Percentiles rank a stretch among this genome's conserved stretches.
These are phyloP conservation scores for Tachysurus vachellii DNA, from an alignment of 2,113 vertebrate genomes.

Conservation along the genomic window DNA sequence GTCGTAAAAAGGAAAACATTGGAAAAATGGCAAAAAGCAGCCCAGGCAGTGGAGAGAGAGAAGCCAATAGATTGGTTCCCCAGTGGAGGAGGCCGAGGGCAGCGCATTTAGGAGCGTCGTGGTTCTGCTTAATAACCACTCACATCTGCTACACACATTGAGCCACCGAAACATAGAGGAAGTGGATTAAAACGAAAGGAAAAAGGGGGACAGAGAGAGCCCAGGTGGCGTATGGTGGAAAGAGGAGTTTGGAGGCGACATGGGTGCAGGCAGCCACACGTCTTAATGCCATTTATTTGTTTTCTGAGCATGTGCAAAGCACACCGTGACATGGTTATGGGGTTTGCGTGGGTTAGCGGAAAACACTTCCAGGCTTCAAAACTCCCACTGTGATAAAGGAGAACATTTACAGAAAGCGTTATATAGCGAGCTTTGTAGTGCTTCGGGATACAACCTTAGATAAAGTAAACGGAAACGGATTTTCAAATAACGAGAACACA, in stretches of 20 bases:
- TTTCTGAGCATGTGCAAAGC: conserved; percentile 65
- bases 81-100: conserved; percentile 56
- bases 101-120: conserved; percentile 69
- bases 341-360: conserved; percentile 38
- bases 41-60: conserved; percentile 52
- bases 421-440: neutral
- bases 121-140: conserved; percentile 71
- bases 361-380: conserved; percentile 46
- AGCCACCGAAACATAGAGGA: conserved; percentile 58
- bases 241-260: conserved; percentile 63
- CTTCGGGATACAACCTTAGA: neutral
- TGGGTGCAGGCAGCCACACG: conserved; percentile 59
- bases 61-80: conserved; percentile 64
- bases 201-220: conserved; percentile 54
- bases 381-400: conserved; percentile 41
- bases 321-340: conserved; percentile 59
- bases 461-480: neutral
- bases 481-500: neutral
- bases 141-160: conserved; percentile 79
- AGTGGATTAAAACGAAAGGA: conserved; percentile 52
- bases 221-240: conserved; percentile 56
- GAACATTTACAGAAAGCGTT: conserved; percentile 8
- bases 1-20: conserved; percentile 55
- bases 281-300: conserved; percentile 70
- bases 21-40: conserved; percentile 39